These are phyloP conservation scores for Danio aesculapii DNA, from an alignment of 2,797 vertebrate species.

Conservation along the genomic window DNA sequence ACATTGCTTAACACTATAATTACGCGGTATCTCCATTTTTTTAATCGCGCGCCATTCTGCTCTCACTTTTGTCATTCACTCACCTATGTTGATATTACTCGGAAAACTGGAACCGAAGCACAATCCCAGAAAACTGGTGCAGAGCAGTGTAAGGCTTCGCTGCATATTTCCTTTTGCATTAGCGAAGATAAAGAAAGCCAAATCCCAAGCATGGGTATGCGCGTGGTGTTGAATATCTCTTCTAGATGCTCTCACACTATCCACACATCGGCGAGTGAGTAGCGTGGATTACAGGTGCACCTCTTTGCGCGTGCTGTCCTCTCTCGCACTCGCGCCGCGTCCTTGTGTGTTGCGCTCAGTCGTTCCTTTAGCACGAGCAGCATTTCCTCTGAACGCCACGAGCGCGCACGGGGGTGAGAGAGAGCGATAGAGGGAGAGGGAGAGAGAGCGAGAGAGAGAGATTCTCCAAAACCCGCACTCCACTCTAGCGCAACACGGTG, in stretches of 20 bases:
- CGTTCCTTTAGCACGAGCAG: constrained; percentile 54
- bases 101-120: constrained; percentile 99
- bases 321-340: constrained; percentile 50
- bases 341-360: constrained; percentile 50
- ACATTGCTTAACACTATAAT: not conserved
- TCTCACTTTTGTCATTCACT: constrained; percentile 69
- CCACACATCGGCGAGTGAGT: constrained; percentile 59
- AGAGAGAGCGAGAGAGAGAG: constrained; percentile 11
- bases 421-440: not conserved
- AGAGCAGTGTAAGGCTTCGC: constrained; percentile 97
- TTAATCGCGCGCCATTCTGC: not conserved
- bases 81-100: constrained; percentile 99
- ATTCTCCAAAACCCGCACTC: constrained; percentile 30
- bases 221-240: constrained; percentile 67
- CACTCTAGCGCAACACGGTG: constrained; percentile 11
- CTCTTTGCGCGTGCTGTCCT: constrained; percentile 27
- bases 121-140: constrained; percentile 97
- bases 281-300: constrained; percentile 54
- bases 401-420: constrained; percentile 20
- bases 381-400: constrained; percentile 39
- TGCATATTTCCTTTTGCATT: constrained; percentile 99
- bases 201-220: constrained; percentile 92
- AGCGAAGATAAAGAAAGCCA: constrained; percentile 89
- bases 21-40: not conserved
- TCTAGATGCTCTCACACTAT: constrained; percentile 74